Percentiles rank a stretch among this genome's conserved stretches.
Evolutionary conservation across 2,113 vertebrate genomes (phyloP).

Genomic region (Thryonomys swinderianus): DNA sequence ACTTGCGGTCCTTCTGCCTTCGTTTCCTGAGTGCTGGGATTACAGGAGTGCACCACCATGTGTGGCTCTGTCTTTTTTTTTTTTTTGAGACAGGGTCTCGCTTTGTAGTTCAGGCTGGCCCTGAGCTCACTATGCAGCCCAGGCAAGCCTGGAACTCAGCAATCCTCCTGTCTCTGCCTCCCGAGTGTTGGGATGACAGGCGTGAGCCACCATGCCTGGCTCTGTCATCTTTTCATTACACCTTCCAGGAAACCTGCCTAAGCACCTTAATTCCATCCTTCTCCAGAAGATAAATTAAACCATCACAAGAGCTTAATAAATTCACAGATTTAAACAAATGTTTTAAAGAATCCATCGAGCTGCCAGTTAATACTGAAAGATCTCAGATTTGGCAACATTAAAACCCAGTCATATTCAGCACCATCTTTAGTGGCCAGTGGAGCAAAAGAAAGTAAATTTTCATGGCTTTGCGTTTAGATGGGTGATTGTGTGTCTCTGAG

Average conservation of each 20-base stretch:
- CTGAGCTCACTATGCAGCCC: no score
- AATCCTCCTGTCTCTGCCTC: not conserved
- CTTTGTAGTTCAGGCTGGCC: no score
- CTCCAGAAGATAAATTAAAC: not conserved
- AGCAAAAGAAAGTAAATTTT: not conserved
- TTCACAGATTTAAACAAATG: not conserved
- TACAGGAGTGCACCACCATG: not conserved
- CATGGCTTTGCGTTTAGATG: not conserved
- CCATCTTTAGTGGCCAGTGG: not conserved
- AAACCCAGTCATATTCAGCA: not conserved
- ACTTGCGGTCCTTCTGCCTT: not conserved
- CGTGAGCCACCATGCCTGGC: not conserved
- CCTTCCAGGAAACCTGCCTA: not conserved
- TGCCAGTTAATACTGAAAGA: not conserved
- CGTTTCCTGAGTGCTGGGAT: not conserved
- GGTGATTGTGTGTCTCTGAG: not conserved
- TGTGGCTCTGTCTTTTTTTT: not conserved
- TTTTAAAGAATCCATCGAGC: constrained; percentile 3
- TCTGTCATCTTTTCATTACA: not conserved
- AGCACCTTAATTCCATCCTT: not conserved
- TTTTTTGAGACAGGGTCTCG: no score
- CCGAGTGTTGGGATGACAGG: not conserved
- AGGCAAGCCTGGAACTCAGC: not conserved
- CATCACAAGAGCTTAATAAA: not conserved
- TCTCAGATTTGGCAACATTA: not conserved